Evolutionary conservation across 1,140 invertebrate species (phyloP), one percentile per base, ranked within the genome.

Genomic region (Solen grandis): DNA sequence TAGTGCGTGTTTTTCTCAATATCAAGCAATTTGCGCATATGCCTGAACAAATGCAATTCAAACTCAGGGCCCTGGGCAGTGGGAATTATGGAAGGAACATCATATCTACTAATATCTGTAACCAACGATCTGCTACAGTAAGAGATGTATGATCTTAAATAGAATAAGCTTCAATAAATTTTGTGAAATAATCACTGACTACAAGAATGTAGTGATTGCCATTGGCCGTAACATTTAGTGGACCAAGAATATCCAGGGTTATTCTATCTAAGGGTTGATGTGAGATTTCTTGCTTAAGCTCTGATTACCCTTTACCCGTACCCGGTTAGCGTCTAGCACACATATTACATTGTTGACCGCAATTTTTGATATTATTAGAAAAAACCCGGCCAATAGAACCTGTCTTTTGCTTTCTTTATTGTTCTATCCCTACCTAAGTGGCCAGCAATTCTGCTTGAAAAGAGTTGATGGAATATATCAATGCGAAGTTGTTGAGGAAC

Each of bases 151-250:
- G 78, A 35, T 65, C 16, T 0, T 63, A 68, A 0, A 82, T 13
- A 0, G 73, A 31, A 33, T 60, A 77, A 0, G 69, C 74, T 41
- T 81, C 78, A 31, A 72, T 55, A 62, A 55, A 84, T 19, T 66
- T 35, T 0, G 76, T 80, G 29, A 80, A 80, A 38, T 84, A 55
- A 22, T 84, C 77, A 8, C 78, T 55, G 3, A 81, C 55, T 1
- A 84, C 62, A 22, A 84, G 22, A 1, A 84, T 55, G 36, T 72
- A 81, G 19, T 55, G n/a, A 35, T 81, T 81, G 16, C 70, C 72
- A n/a, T 36, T 59, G 14, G 33, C 50, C 0, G 72, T 63, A 5
- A 22, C 14, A n/a, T 69, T 62, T 2, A 81, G 41, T 33, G 78
- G 78, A 1, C 82, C 77, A 0, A 78, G 68, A 3, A 84, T 72